Evolutionary conservation across 2,113 vertebrate species (phyloP).

Genomic region (Formicarius rufipectus): DNA sequence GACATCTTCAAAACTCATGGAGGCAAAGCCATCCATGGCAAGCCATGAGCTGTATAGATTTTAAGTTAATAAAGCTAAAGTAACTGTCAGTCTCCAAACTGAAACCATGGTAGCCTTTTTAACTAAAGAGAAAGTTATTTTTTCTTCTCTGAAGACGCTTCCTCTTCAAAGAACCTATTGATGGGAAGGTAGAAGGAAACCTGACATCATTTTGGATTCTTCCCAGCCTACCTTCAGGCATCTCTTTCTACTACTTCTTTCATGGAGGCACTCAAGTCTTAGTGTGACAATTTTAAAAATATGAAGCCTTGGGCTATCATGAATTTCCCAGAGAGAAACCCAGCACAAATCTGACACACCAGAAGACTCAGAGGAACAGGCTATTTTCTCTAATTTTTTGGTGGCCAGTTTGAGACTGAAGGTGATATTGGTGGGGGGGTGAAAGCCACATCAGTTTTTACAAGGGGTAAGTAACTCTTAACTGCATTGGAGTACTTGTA

Average conservation of each 20-base stretch:
- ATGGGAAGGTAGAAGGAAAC: constrained; percentile 65
- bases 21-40: constrained; percentile 25
- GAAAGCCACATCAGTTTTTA: background rate
- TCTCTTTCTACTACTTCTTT: constrained; percentile 59
- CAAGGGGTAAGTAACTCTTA: background rate
- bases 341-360: background rate
- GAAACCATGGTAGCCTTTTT: constrained; percentile 26
- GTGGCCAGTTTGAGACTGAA: background rate
- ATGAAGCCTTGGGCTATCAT: constrained; percentile 47
- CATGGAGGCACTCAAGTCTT: constrained; percentile 35
- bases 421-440: background rate
- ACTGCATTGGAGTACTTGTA: background rate
- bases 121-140: constrained; percentile 50
- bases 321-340: constrained; percentile 34
- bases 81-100: constrained; percentile 38
- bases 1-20: constrained; percentile 49
- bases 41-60: constrained; percentile 33
- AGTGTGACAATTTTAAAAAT: constrained; percentile 60
- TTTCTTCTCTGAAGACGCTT: constrained; percentile 27
- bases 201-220: constrained; percentile 65
- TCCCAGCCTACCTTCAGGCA: constrained; percentile 53
- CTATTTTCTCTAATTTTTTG: constrained; percentile 16
- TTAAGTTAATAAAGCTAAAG: constrained; percentile 24
- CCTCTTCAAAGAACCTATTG: constrained; percentile 51
- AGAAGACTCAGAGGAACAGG: background rate